A percentile compares a stretch with the other conserved stretches of the same genome.
Evolutionary conservation across 2,113 vertebrate genomes (phyloP).

Genomic region (Misgurnus mizolepis): DNA sequence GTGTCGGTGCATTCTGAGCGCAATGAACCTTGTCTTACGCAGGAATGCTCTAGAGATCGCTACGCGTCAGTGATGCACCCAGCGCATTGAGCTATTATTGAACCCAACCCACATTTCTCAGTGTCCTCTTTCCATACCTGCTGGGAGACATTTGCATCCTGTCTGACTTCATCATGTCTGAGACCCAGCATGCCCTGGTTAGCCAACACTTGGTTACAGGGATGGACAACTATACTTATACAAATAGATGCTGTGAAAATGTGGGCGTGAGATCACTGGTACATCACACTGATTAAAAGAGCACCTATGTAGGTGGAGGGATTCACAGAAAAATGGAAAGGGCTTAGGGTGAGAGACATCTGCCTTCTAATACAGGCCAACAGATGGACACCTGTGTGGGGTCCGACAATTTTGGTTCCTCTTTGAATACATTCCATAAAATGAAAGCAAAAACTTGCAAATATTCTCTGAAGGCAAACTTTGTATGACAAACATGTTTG

Average conservation of each 20-base stretch:
- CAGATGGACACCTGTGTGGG: constrained; percentile 70
- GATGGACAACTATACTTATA: constrained; percentile 29
- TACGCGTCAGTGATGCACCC: not conserved
- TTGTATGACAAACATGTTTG: no score
- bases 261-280: constrained; percentile 40
- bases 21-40: constrained; percentile 1
- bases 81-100: constrained; percentile 14
- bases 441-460: no score
- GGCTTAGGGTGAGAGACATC: constrained; percentile 69
- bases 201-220: constrained; percentile 36
- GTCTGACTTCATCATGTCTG: constrained; percentile 66
- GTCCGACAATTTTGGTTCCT: constrained; percentile 44
- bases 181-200: constrained; percentile 54
- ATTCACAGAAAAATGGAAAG: constrained; percentile 61
- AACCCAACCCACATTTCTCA: constrained; percentile 32
- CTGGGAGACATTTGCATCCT: constrained; percentile 60
- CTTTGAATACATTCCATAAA: not conserved
- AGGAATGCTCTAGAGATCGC: constrained; percentile 1
- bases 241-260: constrained; percentile 29
- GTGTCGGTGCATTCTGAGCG: constrained; percentile 5
- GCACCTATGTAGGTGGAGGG: constrained; percentile 57
- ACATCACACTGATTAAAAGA: constrained; percentile 73
- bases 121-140: constrained; percentile 56
- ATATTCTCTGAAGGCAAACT: no score
- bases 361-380: constrained; percentile 67